Percentiles rank a stretch among this genome's conserved stretches.
Conservation (phyloP, 2,888 invertebrate species). For the Psococerastis gibbosa region DNA sequence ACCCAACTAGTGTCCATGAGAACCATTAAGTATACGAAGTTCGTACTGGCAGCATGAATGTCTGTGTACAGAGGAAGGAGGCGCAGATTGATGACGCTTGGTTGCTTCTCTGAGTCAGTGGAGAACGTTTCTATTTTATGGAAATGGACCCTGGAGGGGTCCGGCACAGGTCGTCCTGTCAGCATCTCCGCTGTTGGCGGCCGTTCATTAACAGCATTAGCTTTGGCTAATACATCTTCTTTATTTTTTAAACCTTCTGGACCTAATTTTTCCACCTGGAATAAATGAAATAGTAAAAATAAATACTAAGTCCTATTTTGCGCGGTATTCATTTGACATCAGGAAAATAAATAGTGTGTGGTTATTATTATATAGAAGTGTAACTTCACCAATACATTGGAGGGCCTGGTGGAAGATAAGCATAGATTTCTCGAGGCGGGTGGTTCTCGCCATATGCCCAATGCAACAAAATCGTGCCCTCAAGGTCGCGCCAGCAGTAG, state of each 20-base stretch:
- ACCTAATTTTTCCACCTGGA: slow-evolving; percentile 31
- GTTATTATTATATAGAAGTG: too few relatives aligned
- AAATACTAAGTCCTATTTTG: too few relatives aligned
- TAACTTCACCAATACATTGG: too few relatives aligned
- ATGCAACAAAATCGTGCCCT: too few relatives aligned
- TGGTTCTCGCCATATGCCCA: too few relatives aligned
- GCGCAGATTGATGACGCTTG: slow-evolving; percentile 36
- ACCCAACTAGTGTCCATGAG: slow-evolving; percentile 48
- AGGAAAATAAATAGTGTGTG: too few relatives aligned
- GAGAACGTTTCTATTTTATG: slow-evolving; percentile 36
- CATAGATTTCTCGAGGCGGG: too few relatives aligned
- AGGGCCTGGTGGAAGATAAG: too few relatives aligned
- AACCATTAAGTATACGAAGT: slow-evolving; percentile 64
- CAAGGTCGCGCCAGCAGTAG: too few relatives aligned
- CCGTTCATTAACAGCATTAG: slow-evolving; percentile 56
- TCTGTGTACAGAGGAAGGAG: slow-evolving; percentile 55
- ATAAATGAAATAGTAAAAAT: too few relatives aligned
- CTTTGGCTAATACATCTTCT: slow-evolving; percentile 38
- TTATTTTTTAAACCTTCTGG: slow-evolving; percentile 46
- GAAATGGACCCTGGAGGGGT: slow-evolving; percentile 49
- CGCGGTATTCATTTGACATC: too few relatives aligned
- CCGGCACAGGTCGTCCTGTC: slow-evolving; percentile 54
- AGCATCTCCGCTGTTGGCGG: slow-evolving; percentile 52
- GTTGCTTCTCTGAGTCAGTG: slow-evolving; percentile 26
- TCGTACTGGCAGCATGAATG: slow-evolving; percentile 59